These are phyloP conservation scores for Odontocolon sp. DNA, from an alignment of 2,888 invertebrate genomes.

Conservation along the genomic window DNA sequence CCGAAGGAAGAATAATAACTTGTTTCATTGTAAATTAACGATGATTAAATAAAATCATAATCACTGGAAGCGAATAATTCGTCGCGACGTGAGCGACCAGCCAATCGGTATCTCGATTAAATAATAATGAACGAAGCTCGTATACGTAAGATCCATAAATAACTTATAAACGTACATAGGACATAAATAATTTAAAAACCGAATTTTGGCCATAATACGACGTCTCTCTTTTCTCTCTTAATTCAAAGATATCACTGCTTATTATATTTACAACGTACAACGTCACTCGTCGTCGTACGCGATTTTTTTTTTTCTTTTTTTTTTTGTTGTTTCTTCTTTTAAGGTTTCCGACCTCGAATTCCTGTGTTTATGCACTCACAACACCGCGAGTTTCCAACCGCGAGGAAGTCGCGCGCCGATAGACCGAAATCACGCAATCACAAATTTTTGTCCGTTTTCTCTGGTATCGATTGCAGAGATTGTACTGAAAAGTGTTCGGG, in stretches of 20 bases:
- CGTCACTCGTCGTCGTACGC: conserved; percentile 10
- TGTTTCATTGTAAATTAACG: neutral
- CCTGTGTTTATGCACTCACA: too few species aligned
- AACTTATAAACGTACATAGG: conserved; percentile 50
- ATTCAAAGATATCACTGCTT: conserved; percentile 56
- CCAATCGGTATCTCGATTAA: neutral
- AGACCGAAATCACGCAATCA: neutral
- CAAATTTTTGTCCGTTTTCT: neutral
- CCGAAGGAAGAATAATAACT: neutral
- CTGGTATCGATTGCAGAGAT: neutral
- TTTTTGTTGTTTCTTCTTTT: too few species aligned
- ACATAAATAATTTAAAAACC: conserved; percentile 58
- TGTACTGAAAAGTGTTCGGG: neutral
- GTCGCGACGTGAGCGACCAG: neutral
- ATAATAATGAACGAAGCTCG: conserved; percentile 49
- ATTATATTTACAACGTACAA: conserved; percentile 51
- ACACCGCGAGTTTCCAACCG: neutral
- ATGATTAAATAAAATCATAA: conserved; percentile 15
- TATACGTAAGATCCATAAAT: conserved; percentile 58
- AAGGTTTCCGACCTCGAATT: too few species aligned
- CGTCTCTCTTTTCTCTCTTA: conserved; percentile 32
- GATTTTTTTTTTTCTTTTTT: too few species aligned
- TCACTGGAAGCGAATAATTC: conserved; percentile 45
- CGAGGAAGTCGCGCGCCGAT: neutral
- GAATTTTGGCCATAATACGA: conserved; percentile 39